phyloP scores from a whole-genome alignment of 2,797 vertebrate genomes.

The Harpagifer antarcticus region DNA sequence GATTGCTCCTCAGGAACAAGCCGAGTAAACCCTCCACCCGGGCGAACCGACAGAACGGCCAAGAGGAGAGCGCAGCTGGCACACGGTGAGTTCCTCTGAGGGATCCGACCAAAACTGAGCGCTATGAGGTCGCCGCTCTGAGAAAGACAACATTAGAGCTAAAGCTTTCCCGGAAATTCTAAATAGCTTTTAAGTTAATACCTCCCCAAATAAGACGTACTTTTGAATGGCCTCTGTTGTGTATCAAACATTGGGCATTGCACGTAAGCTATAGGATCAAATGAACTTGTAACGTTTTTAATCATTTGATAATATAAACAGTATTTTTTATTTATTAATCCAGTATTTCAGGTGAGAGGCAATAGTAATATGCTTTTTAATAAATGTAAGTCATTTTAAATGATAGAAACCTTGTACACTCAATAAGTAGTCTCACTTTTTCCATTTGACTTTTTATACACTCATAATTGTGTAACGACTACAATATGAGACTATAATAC shows the following conservation, averaged over 20 bases:
- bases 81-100: constrained; percentile 80
- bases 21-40: constrained; percentile 91
- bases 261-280: neutral
- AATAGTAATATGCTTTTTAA: no score
- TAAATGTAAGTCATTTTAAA: no score
- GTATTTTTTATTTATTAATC: no score
- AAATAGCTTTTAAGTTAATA: constrained; percentile 51
- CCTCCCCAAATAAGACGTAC: constrained; percentile 34
- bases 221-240: constrained; percentile 11
- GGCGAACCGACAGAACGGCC: constrained; percentile 88
- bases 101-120: constrained; percentile 43
- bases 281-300: no score
- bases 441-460: no score
- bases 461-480: no score
- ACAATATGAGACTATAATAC: no score
- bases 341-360: no score
- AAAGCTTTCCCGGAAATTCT: constrained; percentile 58
- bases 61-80: constrained; percentile 81
- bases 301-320: no score
- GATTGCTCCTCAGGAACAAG: constrained; percentile 87
- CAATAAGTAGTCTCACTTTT: no score
- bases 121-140: constrained; percentile 17
- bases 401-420: no score
- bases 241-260: constrained; percentile 17
- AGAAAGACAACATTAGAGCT: constrained; percentile 65